Base-by-base conservation (phyloP, 2,797 vertebrate species). In the Notolepis coatsorum region DNA sequence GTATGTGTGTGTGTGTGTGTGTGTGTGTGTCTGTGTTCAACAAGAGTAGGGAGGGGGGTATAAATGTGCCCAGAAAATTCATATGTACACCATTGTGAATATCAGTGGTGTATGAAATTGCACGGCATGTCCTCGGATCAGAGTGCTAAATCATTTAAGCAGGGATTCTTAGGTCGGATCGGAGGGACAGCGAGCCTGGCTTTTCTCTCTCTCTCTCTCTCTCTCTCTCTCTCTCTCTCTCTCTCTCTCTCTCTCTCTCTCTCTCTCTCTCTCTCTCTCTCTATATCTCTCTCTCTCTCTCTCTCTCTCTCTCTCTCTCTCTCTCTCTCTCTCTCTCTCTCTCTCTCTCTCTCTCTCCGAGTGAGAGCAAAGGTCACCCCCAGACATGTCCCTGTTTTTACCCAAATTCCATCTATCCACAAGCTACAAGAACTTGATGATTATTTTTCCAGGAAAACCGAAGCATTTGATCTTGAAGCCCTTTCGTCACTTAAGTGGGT, bases 51-150 rank as follows among this genome's bases (percentile, higher is more conserved):
- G 71, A 60, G 77, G 47, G 84, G 80, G 78, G 87, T 71, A 75
- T 77, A n/a, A 71, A 67, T 48, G 38, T 68, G 61, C 77, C 66
- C 73, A 68, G 59, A 68, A 65, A 88, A 87, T 71, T 81, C 68
- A 68, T 76, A 71, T 87, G 83, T 82, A 75, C 67, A 68, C 83
- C 79, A 59, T 79, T 85, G 64, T 90, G 86, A 85, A 83, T 88
- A 89, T 82, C 79, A 89, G 73, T 90, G 88, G 86, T 80, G 90
- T 92, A 90, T 92, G 86, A 93, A 93, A 93, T 89, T 88, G 74
- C 82, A 89, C 84, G 89, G 81, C 91, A 82, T 91, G 90, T 90
- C 84, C 89, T 61, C 75, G 88, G 91, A 89, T 90, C 67, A 82
- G 76, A 82, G 84, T 73, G 81, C 75, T 86, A 85, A 93, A 89